Conservation (phyloP, 2,888 invertebrate species). For the Synanthedon tipuliformis region DNA sequence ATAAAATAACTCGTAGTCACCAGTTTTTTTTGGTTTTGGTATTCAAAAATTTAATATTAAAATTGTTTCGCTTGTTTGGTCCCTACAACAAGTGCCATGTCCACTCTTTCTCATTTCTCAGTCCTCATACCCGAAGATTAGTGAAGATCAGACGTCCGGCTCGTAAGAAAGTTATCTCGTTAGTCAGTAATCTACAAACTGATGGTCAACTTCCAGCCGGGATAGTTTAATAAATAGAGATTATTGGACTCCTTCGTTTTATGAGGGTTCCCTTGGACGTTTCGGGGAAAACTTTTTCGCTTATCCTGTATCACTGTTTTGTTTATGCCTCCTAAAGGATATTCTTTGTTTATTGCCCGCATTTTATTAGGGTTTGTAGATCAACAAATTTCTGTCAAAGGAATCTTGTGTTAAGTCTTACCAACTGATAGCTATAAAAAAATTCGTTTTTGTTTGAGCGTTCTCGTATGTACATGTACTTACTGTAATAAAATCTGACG, state of each 20-base stretch:
- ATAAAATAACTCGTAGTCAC: no score
- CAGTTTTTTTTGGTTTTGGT: no score
- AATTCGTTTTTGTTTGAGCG: no score
- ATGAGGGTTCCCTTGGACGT: slow-evolving; percentile 15
- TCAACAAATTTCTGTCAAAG: not conserved
- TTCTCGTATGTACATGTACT: no score
- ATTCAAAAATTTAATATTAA: no score
- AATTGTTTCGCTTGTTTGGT: no score
- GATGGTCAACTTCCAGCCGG: slow-evolving; percentile 14
- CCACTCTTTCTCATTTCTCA: not conserved
- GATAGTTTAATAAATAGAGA: slow-evolving; percentile 44
- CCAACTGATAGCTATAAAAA: not conserved
- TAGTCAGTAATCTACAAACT: slow-evolving; percentile 46
- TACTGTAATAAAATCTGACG: no score
- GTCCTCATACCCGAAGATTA: not conserved
- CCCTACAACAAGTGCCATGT: not conserved
- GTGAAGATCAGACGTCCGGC: not conserved
- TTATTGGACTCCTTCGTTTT: slow-evolving; percentile 36
- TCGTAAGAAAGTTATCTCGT: slow-evolving; percentile 54
- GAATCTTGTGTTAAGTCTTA: not conserved
- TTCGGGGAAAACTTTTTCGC: slow-evolving; percentile 18
- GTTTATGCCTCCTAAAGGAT: not conserved
- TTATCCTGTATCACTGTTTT: slow-evolving; percentile 6
- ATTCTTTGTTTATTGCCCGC: not conserved
- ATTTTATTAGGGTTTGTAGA: not conserved